Evolutionary conservation across 2,797 vertebrate genomes (phyloP), one percentile per base, ranked within the genome.

Genomic region (Leptatherina wallacei): DNA sequence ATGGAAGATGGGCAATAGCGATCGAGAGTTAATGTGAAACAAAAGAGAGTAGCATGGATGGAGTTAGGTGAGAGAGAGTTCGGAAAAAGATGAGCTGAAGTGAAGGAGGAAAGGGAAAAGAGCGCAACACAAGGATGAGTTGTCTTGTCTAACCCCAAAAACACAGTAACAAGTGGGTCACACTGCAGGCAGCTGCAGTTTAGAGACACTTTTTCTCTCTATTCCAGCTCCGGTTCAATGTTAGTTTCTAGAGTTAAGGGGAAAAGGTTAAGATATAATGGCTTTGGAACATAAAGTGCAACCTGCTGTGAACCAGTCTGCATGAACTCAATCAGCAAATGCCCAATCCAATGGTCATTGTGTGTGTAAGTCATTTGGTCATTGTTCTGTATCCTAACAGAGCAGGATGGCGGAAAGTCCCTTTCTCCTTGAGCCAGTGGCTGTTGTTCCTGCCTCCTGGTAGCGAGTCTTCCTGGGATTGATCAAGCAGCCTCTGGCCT

Each of bases 371-470:
- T 85, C 68, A 87, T 81, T 69, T 59, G 62, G 77, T 83, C 89
- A 92, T 93, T 93, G 92, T 93, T 91, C 87, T 90, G 82, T 78
- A 76, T 92, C 83, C 80, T 73, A 86, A 81, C 74, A 30, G 82
- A 75, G 82, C 77, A 88, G 71, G 84, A 86, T 73, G 84, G 74
- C 93, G 94, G 93, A 95, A 95, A 95, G 93, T 93, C 93, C 94
- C 94, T 69, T 69, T 80, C 66, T 71, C 78, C 81, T 40, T 1
- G 70, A 82, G 89, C 91, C 88, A 92, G 72, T 64, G 64, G 84
- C 89, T 72, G 75, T 73, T 86, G 80, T 91, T 93, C 89, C 92
- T 90, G 89, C 86, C 80, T 83, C 74, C 77, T 67, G 73, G 81
- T 79, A 80, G 88, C 79, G 81, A 91, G 72, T 85, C 83, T 93